Base-by-base conservation (phyloP, 2,797 vertebrate genomes). In the Mallotus villosus region DNA sequence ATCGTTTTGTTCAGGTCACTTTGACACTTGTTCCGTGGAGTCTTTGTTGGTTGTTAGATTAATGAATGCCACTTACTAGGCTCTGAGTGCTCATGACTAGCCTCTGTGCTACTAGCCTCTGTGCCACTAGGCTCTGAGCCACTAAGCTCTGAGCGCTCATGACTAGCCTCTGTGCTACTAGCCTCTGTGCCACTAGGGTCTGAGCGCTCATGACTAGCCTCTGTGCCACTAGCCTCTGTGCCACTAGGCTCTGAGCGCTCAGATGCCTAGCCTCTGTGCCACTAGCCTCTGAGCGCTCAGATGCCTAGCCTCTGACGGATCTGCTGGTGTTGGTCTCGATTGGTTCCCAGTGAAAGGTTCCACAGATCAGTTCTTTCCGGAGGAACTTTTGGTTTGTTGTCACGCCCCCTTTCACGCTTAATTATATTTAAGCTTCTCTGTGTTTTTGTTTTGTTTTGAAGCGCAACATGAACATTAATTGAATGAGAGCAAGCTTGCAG, bases 21-120 rank as follows among this genome's bases (percentile, higher is more conserved):
- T 77, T 81, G 67, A 84, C 86, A 84, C 85, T 87, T 88, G 81
- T 79, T 85, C 5, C 12, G 2, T 8, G 41, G 37, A 12, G 37
- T 46, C 72, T 78, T 79, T 81, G 67, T 84, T 87, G 84, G 84
- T 88, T 88, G 81, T 79, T 85, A 5, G 71, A 70, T 76, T 73
- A 78, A 82, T 88, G 86, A 89, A 27, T 70, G 77, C 57, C n/a
- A 3, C 61, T 11, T 19, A 3, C 61, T 11, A 70, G 77, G 83
- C 79, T 85, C 81, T 80, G 81, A 84, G 58, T 61, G 68, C 72
- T 72, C 60, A 78, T 80, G 67, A 79, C 76, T 79, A 80, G 76
- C 67, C 75, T n/a, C n/a, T n/a, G n/a, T n/a, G n/a, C n/a, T n/a
- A n/a, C n/a, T n/a, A n/a, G n/a, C n/a, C n/a, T n/a, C n/a, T n/a